phyloP scores from a whole-genome alignment of 2,113 vertebrate species.

The Sus scrofa region T2T-Sscrofa CM000812.6:220636001-220636500 shows the following conservation, averaged over 20 bases:
- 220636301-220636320: neutral
- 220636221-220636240: neutral
- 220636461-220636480: neutral
- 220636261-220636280: neutral
- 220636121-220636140: too few relatives aligned
- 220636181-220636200: too few relatives aligned
- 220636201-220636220: too few relatives aligned
- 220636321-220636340: neutral
- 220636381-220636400: neutral
- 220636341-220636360: neutral
- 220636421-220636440: neutral
- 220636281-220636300: neutral
- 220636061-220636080: too few relatives aligned
- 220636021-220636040: too few relatives aligned
- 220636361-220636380: neutral
- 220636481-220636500: neutral
- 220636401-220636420: neutral
- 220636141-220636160: too few relatives aligned
- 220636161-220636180: too few relatives aligned
- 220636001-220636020: too few relatives aligned
- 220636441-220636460: neutral
- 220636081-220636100: too few relatives aligned
- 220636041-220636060: too few relatives aligned
- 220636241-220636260: neutral
- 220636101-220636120: too few relatives aligned